Evolutionary conservation across 2,888 invertebrate genomes (phyloP).

Genomic region (Thecocarcelia acutangulata): DNA sequence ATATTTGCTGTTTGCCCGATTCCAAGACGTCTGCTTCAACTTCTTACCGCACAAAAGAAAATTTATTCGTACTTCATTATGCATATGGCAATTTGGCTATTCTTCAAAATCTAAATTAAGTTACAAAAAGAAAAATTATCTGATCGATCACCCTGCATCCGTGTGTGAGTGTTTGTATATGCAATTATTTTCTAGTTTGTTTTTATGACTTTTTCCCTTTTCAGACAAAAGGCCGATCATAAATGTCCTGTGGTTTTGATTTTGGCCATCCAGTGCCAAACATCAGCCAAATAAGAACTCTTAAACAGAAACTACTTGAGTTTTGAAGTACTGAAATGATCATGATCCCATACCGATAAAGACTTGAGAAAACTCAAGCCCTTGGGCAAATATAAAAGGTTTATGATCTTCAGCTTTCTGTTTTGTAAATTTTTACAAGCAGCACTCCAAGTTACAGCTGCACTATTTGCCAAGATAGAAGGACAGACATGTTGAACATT

Average conservation of each 20-base stretch:
- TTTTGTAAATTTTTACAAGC: slow-evolving; percentile 24
- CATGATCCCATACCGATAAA: slow-evolving; percentile 48
- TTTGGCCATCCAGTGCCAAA: slow-evolving; percentile 67
- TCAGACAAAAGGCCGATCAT: slow-evolving; percentile 61
- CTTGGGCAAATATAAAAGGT: slow-evolving; percentile 14
- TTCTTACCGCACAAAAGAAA: not conserved
- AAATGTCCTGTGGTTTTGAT: slow-evolving; percentile 77
- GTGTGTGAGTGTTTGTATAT: slow-evolving; percentile 49
- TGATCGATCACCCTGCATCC: slow-evolving; percentile 63
- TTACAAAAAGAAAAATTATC: slow-evolving; percentile 37
- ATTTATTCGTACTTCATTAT: slow-evolving; percentile 16
- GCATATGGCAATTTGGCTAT: slow-evolving; percentile 35
- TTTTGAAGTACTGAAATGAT: slow-evolving; percentile 38
- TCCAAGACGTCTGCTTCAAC: slow-evolving; percentile 53
- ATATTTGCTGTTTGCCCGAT: slow-evolving; percentile 8
- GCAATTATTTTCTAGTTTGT: slow-evolving; percentile 65
- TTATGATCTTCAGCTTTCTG: slow-evolving; percentile 32
- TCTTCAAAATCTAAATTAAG: slow-evolving; percentile 5
- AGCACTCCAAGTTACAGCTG: slow-evolving; percentile 44
- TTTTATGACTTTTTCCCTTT: slow-evolving; percentile 39
- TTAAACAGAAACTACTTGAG: slow-evolving; percentile 48
- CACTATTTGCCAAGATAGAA: slow-evolving; percentile 24
- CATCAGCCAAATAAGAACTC: slow-evolving; percentile 23
- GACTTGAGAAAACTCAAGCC: slow-evolving; percentile 56
- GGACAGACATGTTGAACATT: slow-evolving; percentile 17